Evolutionary conservation across 2,888 invertebrate species (phyloP).

Genomic region (Eupeodes latifasciatus): DNA sequence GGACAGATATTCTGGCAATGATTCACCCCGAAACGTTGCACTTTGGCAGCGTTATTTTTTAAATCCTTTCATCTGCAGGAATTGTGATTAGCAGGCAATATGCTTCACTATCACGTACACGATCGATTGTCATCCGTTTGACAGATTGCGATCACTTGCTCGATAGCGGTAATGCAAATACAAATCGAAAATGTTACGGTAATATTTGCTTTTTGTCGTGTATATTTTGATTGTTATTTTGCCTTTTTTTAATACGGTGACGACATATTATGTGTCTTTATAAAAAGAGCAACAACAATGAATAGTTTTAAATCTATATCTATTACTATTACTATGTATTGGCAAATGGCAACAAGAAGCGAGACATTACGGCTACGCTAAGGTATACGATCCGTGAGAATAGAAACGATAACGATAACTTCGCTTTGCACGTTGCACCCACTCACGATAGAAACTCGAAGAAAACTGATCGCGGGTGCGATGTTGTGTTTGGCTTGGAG

Average conservation of each 20-base stretch:
- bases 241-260: slow-evolving; percentile 15
- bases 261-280: slow-evolving; percentile 14
- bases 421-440: slow-evolving; percentile 45
- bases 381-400: neutral
- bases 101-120: slow-evolving; percentile 38
- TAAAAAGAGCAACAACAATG: slow-evolving; percentile 1
- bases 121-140: slow-evolving; percentile 61
- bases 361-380: slow-evolving; percentile 30
- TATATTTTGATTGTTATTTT: slow-evolving; percentile 4
- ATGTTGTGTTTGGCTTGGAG: slow-evolving; percentile 49
- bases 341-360: neutral
- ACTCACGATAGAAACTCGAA: slow-evolving; percentile 54
- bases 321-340: neutral
- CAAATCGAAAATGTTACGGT: neutral
- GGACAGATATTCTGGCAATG: slow-evolving; percentile 33
- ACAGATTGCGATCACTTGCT: slow-evolving; percentile 22
- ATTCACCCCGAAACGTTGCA: slow-evolving; percentile 60
- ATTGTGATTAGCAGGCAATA: slow-evolving; percentile 38
- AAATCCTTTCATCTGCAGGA: slow-evolving; percentile 50
- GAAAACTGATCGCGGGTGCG: slow-evolving; percentile 59
- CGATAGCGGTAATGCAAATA: slow-evolving; percentile 21
- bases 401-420: neutral
- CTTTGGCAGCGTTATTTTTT: slow-evolving; percentile 44
- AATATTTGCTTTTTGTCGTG: neutral
- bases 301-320: neutral